Conservation (phyloP, 2,888 invertebrate species). For the Leptinotarsa juncta region DNA sequence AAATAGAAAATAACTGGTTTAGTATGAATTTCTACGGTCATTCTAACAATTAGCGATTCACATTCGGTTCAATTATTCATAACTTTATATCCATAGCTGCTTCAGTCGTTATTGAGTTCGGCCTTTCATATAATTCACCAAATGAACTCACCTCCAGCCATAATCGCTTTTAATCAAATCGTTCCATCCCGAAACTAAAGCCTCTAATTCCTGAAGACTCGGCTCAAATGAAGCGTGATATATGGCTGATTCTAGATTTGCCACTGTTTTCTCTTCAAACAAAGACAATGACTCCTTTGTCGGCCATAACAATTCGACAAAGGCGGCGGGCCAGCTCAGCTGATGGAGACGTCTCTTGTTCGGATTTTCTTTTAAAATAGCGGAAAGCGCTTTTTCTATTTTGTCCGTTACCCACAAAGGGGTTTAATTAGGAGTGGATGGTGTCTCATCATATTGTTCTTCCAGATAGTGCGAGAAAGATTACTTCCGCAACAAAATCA, state of each 20-base stretch:
- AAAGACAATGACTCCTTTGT: slow-evolving; percentile 48
- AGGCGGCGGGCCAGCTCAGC: slow-evolving; percentile 41
- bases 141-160: not conserved
- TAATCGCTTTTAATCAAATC: not conserved
- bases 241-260: slow-evolving; percentile 46
- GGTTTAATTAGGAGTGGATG: slow-evolving; percentile 45
- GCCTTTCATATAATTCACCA: not conserved
- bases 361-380: slow-evolving; percentile 36
- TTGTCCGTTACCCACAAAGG: slow-evolving; percentile 38
- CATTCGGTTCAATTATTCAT: not conserved
- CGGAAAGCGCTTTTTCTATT: slow-evolving; percentile 31
- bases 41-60: too few species aligned
- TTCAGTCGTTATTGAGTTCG: not conserved
- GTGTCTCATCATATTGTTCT: slow-evolving; percentile 29
- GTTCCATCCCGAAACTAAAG: not conserved
- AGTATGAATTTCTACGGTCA: too few species aligned
- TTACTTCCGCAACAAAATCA: not conserved
- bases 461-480: not conserved
- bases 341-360: slow-evolving; percentile 43
- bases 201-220: slow-evolving; percentile 18
- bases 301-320: slow-evolving; percentile 42
- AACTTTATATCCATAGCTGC: not conserved
- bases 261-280: slow-evolving; percentile 46
- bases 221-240: slow-evolving; percentile 44
- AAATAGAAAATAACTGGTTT: too few species aligned